These are phyloP conservation scores for Spisula solida DNA, from an alignment of 2,888 invertebrate genomes.

Conservation along the genomic window DNA sequence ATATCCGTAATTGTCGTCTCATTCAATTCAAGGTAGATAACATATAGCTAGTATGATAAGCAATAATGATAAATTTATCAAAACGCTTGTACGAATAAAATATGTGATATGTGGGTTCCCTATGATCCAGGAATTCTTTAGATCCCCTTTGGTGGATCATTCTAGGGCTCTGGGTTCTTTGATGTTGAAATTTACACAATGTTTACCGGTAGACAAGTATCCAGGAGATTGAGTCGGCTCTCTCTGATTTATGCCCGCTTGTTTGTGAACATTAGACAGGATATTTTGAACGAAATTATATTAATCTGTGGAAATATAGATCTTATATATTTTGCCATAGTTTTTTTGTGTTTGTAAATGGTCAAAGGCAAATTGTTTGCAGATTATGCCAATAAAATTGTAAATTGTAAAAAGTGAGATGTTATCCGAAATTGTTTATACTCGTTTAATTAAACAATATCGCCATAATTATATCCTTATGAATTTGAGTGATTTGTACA, in stretches of 20 bases:
- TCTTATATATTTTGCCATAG: too few species aligned
- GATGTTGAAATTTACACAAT: slow-evolving; percentile 72
- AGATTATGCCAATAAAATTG: too few species aligned
- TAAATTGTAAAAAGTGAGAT: too few species aligned
- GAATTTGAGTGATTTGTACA: too few species aligned
- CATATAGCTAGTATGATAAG: slow-evolving; percentile 38
- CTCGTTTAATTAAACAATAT: too few species aligned
- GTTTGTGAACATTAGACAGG: slow-evolving; percentile 51
- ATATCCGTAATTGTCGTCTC: slow-evolving; percentile 25
- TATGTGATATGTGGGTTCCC: slow-evolving; percentile 41
- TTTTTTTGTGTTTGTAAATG: too few species aligned
- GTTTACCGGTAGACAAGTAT: slow-evolving; percentile 58
- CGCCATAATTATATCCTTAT: too few species aligned
- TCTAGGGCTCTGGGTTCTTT: slow-evolving; percentile 49
- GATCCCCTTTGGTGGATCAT: slow-evolving; percentile 57
- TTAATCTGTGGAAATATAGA: background rate
- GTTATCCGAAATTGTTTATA: too few species aligned
- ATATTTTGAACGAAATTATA: slow-evolving; percentile 18
- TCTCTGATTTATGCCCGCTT: slow-evolving; percentile 59
- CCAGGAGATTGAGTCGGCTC: slow-evolving; percentile 55
- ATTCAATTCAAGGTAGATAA: slow-evolving; percentile 29
- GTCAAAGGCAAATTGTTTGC: too few species aligned
- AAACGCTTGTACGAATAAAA: slow-evolving; percentile 41
- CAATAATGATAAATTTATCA: slow-evolving; percentile 54
- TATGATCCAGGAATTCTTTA: slow-evolving; percentile 59